Conservation (phyloP, 2,113 vertebrate genomes). For the Ameiurus melas region DNA sequence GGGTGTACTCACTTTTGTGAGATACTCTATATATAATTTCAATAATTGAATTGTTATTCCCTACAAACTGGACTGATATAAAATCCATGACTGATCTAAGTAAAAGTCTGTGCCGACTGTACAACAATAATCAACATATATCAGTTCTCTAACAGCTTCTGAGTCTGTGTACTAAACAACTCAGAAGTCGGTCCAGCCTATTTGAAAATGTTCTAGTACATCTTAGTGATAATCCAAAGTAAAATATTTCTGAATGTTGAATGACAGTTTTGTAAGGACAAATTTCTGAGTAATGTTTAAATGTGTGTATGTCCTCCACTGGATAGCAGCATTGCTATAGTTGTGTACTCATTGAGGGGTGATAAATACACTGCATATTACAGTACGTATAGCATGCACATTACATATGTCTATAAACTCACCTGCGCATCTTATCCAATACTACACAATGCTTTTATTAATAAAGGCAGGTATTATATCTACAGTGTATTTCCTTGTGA, state of each 20-base stretch:
- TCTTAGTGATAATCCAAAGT: neutral
- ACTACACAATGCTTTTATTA: neutral
- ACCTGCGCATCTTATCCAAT: neutral
- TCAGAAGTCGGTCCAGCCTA: neutral
- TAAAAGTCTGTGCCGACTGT: neutral
- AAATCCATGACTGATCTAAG: neutral
- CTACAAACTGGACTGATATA: too few species aligned
- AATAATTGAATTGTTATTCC: neutral
- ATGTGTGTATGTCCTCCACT: constrained; percentile 21
- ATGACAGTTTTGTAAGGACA: neutral
- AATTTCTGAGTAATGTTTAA: neutral
- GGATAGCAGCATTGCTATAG: constrained; percentile 29
- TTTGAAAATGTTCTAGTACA: neutral
- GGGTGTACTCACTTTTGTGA: too few species aligned
- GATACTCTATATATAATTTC: too few species aligned
- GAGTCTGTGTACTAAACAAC: too few species aligned
- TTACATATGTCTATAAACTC: neutral
- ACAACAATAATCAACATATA: too few species aligned
- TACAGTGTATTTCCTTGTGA: neutral
- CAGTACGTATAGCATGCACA: neutral
- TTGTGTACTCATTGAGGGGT: neutral
- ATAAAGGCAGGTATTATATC: neutral
- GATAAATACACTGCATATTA: neutral
- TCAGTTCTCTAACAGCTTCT: too few species aligned
- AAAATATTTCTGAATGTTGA: neutral